Percentiles rank a stretch among this genome's conserved stretches.
Conservation (phyloP, 2,113 vertebrate genomes). For the Ivindomyrus marchei region DNA sequence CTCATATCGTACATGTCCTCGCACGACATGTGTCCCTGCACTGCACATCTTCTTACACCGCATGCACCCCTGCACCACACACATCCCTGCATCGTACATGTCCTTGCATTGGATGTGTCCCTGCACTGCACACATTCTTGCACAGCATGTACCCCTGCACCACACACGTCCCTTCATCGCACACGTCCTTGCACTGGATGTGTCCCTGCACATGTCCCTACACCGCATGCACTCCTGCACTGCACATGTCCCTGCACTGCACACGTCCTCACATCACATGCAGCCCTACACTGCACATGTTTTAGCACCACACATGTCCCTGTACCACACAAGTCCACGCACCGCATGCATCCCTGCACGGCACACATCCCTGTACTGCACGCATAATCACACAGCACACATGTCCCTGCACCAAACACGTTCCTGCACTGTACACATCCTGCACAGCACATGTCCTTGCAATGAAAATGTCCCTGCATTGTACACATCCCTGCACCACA, state of each 20-base stretch:
- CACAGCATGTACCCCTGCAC: too few species aligned
- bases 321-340: background rate
- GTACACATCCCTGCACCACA: background rate
- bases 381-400: too few species aligned
- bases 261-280: background rate
- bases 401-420: background rate
- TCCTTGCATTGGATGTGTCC: too few species aligned
- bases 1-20: too few species aligned
- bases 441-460: background rate
- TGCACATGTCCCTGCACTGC: background rate
- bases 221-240: background rate
- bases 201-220: background rate
- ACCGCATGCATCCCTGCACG: background rate
- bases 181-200: too few species aligned
- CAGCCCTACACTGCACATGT: background rate
- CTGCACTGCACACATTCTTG: background rate
- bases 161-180: too few species aligned
- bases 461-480: too few species aligned
- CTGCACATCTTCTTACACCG: too few species aligned
- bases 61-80: too few species aligned
- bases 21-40: too few species aligned
- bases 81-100: too few species aligned
- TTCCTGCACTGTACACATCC: background rate
- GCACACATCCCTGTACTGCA: background rate
- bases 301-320: background rate